Percentiles rank a stretch among this genome's conserved stretches.
These are phyloP conservation scores for Solea solea DNA, from an alignment of 2,113 vertebrate species.

Conservation along the genomic window DNA sequence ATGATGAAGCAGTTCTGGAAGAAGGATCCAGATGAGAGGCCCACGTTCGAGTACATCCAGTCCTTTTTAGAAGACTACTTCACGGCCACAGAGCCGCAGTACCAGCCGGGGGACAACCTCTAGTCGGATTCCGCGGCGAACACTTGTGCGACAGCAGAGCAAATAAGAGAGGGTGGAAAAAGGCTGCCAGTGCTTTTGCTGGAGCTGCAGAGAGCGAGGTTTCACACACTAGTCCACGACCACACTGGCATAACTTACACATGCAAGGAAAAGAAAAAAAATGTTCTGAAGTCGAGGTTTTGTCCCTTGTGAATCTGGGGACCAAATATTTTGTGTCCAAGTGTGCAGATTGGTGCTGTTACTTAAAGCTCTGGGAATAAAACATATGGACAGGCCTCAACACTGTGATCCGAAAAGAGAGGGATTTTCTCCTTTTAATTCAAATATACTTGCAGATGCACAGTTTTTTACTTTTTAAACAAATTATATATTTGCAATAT, in stretches of 20 bases:
- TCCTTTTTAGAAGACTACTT: constrained; percentile 98
- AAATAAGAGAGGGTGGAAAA: constrained; percentile 18
- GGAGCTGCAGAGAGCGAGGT: constrained; percentile 26
- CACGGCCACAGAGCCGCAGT: constrained; percentile 83
- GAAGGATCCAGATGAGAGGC: constrained; percentile 95
- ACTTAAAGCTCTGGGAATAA: constrained; percentile 44
- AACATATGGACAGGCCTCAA: constrained; percentile 55
- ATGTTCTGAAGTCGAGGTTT: constrained; percentile 25
- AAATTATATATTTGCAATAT: constrained; percentile 15
- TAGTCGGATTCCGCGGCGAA: constrained; percentile 41
- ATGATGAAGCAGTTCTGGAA: constrained; percentile 98
- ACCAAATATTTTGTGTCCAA: constrained; percentile 45
- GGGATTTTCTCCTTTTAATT: constrained; percentile 30
- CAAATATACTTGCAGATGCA: constrained; percentile 50
- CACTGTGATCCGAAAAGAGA: constrained; percentile 67
- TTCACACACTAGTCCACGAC: constrained; percentile 31
- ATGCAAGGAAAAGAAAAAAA: constrained; percentile 5
- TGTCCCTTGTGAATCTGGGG: constrained; percentile 37
- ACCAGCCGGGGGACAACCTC: constrained; percentile 85
- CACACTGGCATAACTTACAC: constrained; percentile 28
- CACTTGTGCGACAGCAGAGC: constrained; percentile 20
- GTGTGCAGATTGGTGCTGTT: constrained; percentile 37
- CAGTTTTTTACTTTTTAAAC: constrained; percentile 22
- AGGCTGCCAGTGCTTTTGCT: not conserved
- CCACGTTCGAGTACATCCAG: constrained; percentile 98